phyloP scores from a whole-genome alignment of 2,888 invertebrate species.

The Siphonodentalium dalli region DNA sequence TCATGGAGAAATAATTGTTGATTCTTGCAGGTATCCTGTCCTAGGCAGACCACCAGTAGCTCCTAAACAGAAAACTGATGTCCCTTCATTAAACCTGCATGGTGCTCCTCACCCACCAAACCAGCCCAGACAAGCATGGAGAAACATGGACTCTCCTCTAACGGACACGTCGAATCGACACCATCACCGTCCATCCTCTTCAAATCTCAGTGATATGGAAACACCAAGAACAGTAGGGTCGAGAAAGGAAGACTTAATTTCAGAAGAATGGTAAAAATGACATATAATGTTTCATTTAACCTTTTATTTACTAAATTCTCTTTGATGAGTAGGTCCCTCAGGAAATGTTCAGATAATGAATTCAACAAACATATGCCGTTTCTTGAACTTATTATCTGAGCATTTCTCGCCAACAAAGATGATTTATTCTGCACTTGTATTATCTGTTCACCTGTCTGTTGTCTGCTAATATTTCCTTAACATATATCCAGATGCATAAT shows the following conservation, averaged over 20 bases:
- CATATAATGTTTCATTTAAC: too few relatives aligned
- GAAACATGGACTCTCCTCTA: conserved; percentile 38
- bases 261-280: conserved; percentile 51
- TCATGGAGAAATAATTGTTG: conserved; percentile 1
- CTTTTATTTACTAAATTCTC: too few relatives aligned
- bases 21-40: conserved; percentile 41
- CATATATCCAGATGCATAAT: too few relatives aligned
- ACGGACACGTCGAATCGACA: conserved; percentile 30
- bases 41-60: conserved; percentile 43
- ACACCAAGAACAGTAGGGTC: conserved; percentile 40
- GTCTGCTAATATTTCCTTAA: too few relatives aligned
- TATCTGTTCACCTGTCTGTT: too few relatives aligned
- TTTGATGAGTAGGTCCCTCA: too few relatives aligned
- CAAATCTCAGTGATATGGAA: conserved; percentile 41
- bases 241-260: conserved; percentile 48
- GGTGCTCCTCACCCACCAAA: conserved; percentile 33
- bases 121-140: conserved; percentile 51
- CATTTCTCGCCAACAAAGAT: too few relatives aligned
- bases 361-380: too few relatives aligned
- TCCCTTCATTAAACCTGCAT: conserved; percentile 26
- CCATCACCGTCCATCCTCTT: conserved; percentile 48
- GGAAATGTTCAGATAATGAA: too few relatives aligned
- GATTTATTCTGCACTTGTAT: too few relatives aligned
- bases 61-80: conserved; percentile 11
- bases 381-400: too few relatives aligned